Base-by-base conservation (phyloP, 2,888 invertebrate species). In the Drosophila mimetica region DNA sequence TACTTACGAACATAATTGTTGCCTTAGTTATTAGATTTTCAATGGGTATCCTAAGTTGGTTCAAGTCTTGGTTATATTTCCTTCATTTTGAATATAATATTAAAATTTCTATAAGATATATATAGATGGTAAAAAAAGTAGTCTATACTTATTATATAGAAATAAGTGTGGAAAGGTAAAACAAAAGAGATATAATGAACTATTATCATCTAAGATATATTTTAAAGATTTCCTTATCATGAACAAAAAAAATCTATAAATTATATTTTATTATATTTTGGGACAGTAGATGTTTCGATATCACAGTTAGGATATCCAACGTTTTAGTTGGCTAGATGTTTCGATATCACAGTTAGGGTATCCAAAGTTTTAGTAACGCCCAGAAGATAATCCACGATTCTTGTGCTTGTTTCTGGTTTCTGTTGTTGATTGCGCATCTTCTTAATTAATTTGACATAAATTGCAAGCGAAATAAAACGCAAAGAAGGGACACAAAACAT, bases 391-490 rank as follows among this genome's bases (percentile, higher is more conserved):
- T 53, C 41, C 42, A 53, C 32, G 32, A 34, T 53, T 41, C 36
- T 46, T 34, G 18, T 48, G 11, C n/a, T 39, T 41, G 25, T 44
- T 18, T 47, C 37, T 28, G 42, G 32, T 37, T 50, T 55, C 39
- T 65, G 58, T 64, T 74, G 71, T 67, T 75, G 76, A 58, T 41
- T 50, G 28, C 61, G 73, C 77, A 84, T 66, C 72, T 67, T 79
- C 76, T 76, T 84, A 82, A 83, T 83, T 84, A 83, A 83, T 84
- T 83, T 84, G 82, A 83, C 82, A 83, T 83, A 84, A 81, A 84
- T 83, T 79, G 71, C 71, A 73, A 64, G 76, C 72, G 47, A 47
- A 59, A 71, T 74, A 51, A 64, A 57, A 42, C 51, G 63, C 77
- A 63, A 54, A 59, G 51, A 16, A 51, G 34, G 44, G 47, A 20